phyloP scores from a whole-genome alignment of 2,797 vertebrate species.

The Pogonophryne albipinna region DNA sequence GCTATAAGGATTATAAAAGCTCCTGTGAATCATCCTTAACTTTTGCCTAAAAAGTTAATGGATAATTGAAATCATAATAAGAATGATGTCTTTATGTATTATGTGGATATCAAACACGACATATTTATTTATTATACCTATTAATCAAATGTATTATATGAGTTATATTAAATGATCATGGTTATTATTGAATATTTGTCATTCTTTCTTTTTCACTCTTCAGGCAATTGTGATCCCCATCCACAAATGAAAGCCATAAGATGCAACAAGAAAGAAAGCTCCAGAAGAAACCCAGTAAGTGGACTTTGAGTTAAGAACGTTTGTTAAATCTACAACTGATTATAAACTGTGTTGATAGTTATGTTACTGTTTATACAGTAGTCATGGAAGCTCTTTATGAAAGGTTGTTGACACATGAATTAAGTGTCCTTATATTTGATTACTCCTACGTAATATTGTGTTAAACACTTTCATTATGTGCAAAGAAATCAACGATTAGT shows the following conservation, averaged over 20 bases:
- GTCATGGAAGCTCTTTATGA: not conserved
- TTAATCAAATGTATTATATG: not conserved
- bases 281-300: constrained; percentile 7
- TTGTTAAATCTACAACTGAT: not conserved
- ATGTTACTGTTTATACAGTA: not conserved
- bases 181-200: not conserved
- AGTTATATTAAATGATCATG: not conserved
- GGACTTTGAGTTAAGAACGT: not conserved
- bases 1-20: not conserved
- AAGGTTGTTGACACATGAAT: not conserved
- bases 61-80: not conserved
- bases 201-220: not conserved
- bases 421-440: not conserved
- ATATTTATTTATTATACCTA: not conserved
- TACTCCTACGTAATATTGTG: too few relatives aligned
- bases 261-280: not conserved
- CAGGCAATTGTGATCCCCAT: not conserved
- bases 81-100: not conserved
- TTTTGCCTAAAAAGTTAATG: not conserved
- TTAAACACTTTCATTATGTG: too few relatives aligned
- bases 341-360: not conserved
- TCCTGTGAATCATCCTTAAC: not conserved
- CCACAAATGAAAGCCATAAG: not conserved
- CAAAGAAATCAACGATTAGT: not conserved
- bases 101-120: not conserved